Evolutionary conservation across 2,113 vertebrate species (phyloP), one percentile per base, ranked within the genome.

Genomic region (Myiopsitta monachus): DNA sequence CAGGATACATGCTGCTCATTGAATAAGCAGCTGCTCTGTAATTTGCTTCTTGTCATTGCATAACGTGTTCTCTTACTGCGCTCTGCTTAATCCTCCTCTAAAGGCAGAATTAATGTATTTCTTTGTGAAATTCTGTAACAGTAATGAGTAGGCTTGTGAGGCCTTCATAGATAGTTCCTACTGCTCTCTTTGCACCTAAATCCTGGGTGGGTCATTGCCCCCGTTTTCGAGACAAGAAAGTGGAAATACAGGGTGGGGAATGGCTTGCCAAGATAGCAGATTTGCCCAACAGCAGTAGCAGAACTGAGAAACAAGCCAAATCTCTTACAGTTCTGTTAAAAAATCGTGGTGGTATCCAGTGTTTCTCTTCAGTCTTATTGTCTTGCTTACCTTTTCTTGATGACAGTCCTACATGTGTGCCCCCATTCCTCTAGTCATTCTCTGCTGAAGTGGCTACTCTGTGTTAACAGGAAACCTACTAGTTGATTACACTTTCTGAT

Each of bases 21-120:
- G 52, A 73, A 68, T 31, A 47, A 91, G 70, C 78, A 90, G n/a
- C 74, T 91, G n/a, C 70, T 84, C 39, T 55, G 62, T 78, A 75
- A 51, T 92, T 95, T 61, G 55, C 64, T 89, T 51, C 61, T 84
- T 83, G 43, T 78, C 8, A 0, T 94, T 95, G 81, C 22, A 8
- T 85, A 87, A 83, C 0, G 7, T 67, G 38, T 70, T 92, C 64
- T 78, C 52, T 57, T 70, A 46, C 17, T 82, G 44, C 61, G 38
- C 68, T 88, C 72, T 52, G 49, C 54, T 93, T 81, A 90, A 78
- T 83, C 69, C 64, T 28, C 36, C 47, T 92, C 51, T 63, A 61
- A 92, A 75, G 88, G 55, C n/a, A 44, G 61, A 72, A 54, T 51
- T 46, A 83, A n/a, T 77, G 1, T 91, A 44, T 87, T 90, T 74